These are phyloP conservation scores for Malurus melanocephalus DNA, from an alignment of 2,113 vertebrate species.

Conservation along the genomic window DNA sequence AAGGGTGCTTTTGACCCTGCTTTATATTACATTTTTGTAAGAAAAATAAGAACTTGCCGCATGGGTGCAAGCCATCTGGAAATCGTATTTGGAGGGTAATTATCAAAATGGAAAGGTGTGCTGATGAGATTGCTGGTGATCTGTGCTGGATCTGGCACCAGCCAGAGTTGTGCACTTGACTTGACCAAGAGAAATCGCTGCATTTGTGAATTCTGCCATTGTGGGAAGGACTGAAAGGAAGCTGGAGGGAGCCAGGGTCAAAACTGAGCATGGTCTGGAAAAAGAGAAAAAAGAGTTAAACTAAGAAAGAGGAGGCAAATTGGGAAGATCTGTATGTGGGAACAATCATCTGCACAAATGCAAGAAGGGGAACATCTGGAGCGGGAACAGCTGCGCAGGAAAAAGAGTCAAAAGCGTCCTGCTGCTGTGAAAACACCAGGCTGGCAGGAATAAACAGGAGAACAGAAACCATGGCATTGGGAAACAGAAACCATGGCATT, in stretches of 20 bases:
- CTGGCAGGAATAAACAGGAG: neutral
- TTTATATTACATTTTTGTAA: neutral
- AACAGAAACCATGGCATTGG: too few species aligned
- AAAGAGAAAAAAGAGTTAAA: neutral
- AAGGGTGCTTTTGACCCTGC: neutral
- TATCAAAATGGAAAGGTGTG: neutral
- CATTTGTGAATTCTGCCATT: neutral
- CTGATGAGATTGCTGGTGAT: neutral
- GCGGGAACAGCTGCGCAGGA: neutral
- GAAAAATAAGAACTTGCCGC: neutral
- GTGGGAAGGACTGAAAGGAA: neutral
- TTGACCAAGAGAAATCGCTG: neutral
- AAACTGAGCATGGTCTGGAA: neutral
- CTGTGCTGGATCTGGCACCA: neutral
- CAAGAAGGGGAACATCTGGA: conserved; percentile 25
- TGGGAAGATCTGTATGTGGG: neutral
- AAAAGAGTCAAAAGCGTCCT: conserved; percentile 8
- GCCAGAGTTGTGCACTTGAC: neutral
- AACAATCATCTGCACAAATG: neutral
- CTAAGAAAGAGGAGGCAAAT: neutral
- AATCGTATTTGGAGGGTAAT: neutral
- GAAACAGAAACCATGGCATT: too few species aligned
- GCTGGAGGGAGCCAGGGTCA: neutral
- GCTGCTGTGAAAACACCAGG: conserved; percentile 41
- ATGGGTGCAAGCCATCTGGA: neutral